Evolutionary conservation across 2,113 vertebrate genomes (phyloP), one percentile per base, ranked within the genome.

Genomic region (Rhinoptilus africanus): DNA sequence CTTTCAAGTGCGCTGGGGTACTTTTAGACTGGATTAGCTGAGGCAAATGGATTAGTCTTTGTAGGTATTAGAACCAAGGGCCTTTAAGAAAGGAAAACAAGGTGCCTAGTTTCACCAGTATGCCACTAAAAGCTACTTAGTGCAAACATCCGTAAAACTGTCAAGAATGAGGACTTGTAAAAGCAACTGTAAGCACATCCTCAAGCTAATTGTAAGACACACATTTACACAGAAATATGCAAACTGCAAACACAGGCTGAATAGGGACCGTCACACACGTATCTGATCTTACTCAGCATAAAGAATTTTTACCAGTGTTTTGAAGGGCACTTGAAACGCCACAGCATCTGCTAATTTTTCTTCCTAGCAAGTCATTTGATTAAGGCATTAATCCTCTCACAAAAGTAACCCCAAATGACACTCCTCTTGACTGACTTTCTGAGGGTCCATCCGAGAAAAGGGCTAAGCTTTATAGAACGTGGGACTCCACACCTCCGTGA

Each of bases 81-180:
- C 94, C 97, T 97, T 95, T 96, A 96, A 96, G 92, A 96, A 97
- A 97, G 96, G 92, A 97, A 98, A 97, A 97, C 97, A 97, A 96
- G 91, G 96, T 96, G 97, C 96, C 97, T 97, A 87, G 97, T 98
- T 98, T 97, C 96, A 97, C 94, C 96, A 97, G 94, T 95, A 82
- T 88, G 95, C 90, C 95, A 92, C 95, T 97, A 97, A 98, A 97
- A 98, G 96, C 97, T 97, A 97, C 97, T 98, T 98, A 98, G 98
- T 96, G 96, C 98, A 98, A 98, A 98, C 97, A 98, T 98, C 97
- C 98, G 96, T 98, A 95, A 98, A 98, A 86, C 96, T 97, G 97
- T 97, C 93, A 97, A 96, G 95, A 97, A 96, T 95, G 93, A 97
- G 94, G 95, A 86, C 96, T 97, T 96, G 95, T 93, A 96, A 97